Evolutionary conservation across 2,113 vertebrate species (phyloP).

Genomic region (Lepisosteus oculatus): DNA sequence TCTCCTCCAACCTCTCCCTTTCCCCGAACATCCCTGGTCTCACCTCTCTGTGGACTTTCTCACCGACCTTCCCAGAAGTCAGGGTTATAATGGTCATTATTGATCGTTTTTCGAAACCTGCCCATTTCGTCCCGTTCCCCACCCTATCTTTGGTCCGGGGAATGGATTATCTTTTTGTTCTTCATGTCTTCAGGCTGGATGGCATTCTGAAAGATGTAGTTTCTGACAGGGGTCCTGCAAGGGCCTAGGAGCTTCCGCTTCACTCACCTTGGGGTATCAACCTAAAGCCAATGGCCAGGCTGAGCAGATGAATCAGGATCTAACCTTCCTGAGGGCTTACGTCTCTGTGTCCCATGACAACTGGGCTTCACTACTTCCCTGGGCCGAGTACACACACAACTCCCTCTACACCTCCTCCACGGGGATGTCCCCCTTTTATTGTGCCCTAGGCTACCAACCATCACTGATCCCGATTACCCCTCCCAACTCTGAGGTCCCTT

Average conservation of each 20-base stretch:
- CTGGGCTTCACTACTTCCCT: background rate
- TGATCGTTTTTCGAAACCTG: background rate
- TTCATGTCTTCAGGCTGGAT: background rate
- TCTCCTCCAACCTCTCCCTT: background rate
- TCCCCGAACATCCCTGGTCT: background rate
- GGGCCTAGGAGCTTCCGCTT: background rate
- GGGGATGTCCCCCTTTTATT: constrained; percentile 6
- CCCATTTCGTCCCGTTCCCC: background rate
- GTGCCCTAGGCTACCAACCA: background rate
- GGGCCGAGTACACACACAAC: constrained; percentile 7
- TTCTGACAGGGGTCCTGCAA: background rate
- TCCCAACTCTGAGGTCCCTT: no score
- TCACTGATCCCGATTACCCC: background rate
- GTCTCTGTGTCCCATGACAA: background rate
- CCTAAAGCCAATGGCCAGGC: background rate
- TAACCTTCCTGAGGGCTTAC: background rate
- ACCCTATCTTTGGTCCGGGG: background rate
- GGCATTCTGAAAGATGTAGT: background rate
- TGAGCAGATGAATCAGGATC: background rate
- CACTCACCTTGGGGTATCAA: background rate
- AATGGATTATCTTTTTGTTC: background rate
- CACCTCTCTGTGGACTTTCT: no score
- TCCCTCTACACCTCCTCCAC: background rate
- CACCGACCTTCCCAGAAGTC: background rate
- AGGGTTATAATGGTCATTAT: background rate